phyloP scores from a whole-genome alignment of 2,797 vertebrate species.

The Setipinna tenuifilis region DNA sequence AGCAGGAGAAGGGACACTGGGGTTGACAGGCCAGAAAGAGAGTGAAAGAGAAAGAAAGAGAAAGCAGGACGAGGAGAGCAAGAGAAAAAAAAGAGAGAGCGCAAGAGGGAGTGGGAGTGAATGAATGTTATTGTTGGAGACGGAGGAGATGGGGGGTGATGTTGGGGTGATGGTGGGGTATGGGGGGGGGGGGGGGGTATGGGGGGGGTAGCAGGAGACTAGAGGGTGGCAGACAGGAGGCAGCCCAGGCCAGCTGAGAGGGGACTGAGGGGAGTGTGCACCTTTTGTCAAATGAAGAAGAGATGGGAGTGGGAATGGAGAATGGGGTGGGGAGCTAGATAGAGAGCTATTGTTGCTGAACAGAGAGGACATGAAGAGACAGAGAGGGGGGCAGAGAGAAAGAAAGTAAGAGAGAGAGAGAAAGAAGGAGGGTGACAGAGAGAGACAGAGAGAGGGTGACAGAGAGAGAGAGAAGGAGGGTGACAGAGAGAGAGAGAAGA shows the following conservation, averaged over 20 bases:
- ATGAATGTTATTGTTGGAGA: constrained; percentile 14
- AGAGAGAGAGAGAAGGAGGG: constrained; percentile 38
- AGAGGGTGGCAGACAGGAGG: background rate
- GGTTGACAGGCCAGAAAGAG: background rate
- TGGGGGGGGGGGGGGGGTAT: background rate
- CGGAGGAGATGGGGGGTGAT: background rate
- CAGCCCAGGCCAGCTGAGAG: background rate
- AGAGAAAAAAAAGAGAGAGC: background rate
- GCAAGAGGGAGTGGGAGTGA: background rate
- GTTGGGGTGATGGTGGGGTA: constrained; percentile 34
- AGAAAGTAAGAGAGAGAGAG: constrained; percentile 34
- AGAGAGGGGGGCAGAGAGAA: constrained; percentile 34
- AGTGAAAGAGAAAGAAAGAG: background rate
- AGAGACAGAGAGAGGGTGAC: constrained; percentile 6
- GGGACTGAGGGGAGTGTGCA: background rate
- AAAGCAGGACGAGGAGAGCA: background rate
- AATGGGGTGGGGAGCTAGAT: constrained; percentile 38
- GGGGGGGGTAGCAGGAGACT: constrained; percentile 28
- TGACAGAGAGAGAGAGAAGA: constrained; percentile 18
- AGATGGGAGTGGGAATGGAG: constrained; percentile 39
- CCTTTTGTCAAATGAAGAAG: constrained; percentile 39
- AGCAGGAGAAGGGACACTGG: background rate
- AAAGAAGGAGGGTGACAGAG: too few species aligned
- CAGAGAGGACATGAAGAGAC: background rate
- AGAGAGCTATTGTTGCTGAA: background rate